Evolutionary conservation across 2,113 vertebrate genomes (phyloP).

Genomic region (Crypturellus undulatus): DNA sequence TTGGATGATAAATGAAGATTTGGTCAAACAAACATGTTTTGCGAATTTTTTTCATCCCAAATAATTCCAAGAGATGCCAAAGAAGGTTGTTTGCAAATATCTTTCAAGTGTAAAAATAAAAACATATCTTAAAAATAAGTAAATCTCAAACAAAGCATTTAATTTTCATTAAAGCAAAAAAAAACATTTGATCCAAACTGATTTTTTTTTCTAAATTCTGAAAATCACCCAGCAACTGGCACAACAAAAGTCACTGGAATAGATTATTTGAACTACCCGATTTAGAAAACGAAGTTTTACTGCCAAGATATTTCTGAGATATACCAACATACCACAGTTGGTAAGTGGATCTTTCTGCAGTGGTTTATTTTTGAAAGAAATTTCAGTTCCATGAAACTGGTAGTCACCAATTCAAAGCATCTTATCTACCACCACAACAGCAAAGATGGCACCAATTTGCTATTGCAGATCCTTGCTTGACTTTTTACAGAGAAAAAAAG

Average conservation of each 20-base stretch:
- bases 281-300: background rate
- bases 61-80: background rate
- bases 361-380: background rate
- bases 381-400: background rate
- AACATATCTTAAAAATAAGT: background rate
- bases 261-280: background rate
- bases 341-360: background rate
- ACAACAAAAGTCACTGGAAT: background rate
- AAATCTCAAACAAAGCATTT: background rate
- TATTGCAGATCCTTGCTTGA: background rate
- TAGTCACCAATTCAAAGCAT: background rate
- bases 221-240: background rate
- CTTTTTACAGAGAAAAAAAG: background rate
- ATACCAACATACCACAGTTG: fast-evolving
- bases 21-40: background rate
- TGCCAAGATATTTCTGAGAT: background rate
- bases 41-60: background rate
- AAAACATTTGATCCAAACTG: background rate
- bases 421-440: background rate
- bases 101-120: background rate
- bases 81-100: background rate
- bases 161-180: background rate
- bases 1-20: background rate
- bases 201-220: background rate
- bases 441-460: background rate